Evolutionary conservation across 2,888 invertebrate genomes (phyloP).

Genomic region (Monoplex corrugatus): DNA sequence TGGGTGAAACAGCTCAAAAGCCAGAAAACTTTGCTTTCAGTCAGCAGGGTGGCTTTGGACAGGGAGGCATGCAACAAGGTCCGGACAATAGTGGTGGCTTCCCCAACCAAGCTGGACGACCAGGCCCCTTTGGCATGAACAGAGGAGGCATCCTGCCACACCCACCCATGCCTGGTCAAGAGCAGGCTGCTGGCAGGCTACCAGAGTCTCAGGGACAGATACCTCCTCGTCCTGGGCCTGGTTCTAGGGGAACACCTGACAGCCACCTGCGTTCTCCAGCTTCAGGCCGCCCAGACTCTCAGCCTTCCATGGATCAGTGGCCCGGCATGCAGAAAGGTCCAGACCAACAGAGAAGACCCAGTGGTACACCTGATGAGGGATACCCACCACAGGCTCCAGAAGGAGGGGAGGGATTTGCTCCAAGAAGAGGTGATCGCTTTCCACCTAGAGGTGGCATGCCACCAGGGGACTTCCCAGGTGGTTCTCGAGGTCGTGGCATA

Average conservation of each 20-base stretch:
- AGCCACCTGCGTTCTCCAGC: slow-evolving; percentile 10
- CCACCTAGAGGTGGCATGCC: not conserved
- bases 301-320: slow-evolving; percentile 17
- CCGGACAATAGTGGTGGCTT: not conserved
- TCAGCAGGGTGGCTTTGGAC: slow-evolving; percentile 38
- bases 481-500: slow-evolving; percentile 21
- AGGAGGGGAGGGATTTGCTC: not conserved
- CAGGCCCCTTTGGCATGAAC: slow-evolving; percentile 10
- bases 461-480: slow-evolving; percentile 12
- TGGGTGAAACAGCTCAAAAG: not conserved
- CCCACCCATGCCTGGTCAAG: slow-evolving; percentile 27
- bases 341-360: slow-evolving; percentile 12
- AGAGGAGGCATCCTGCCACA: slow-evolving; percentile 41
- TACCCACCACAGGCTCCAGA: not conserved
- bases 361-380: slow-evolving; percentile 21
- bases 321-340: slow-evolving; percentile 16
- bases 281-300: slow-evolving; percentile 1
- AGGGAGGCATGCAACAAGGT: slow-evolving; percentile 38
- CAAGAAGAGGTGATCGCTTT: not conserved
- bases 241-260: slow-evolving; percentile 38
- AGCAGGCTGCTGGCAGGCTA: not conserved
- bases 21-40: slow-evolving; percentile 16
- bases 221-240: not conserved
- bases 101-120: not conserved
- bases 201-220: slow-evolving; percentile 20